phyloP scores from a whole-genome alignment of 2,113 vertebrate species.

The Ranitomeya variabilis region DNA sequence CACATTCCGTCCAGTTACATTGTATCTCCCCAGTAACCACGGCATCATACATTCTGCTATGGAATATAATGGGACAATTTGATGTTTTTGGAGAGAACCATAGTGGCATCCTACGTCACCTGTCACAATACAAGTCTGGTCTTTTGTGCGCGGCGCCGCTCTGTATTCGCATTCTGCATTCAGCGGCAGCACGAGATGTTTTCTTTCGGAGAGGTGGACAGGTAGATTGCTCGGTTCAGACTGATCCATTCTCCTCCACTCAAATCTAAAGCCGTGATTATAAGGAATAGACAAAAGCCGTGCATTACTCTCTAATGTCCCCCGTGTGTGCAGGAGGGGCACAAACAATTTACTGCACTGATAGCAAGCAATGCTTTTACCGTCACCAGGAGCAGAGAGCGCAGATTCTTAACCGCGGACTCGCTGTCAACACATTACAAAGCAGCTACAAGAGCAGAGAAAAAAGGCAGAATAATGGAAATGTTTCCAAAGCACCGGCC shows the following conservation, averaged over 20 bases:
- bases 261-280: constrained; percentile 42
- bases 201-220: constrained; percentile 46
- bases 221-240: constrained; percentile 34
- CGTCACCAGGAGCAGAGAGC: background rate
- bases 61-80: constrained; percentile 33
- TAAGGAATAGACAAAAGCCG: constrained; percentile 28
- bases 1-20: background rate
- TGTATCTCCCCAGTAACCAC: background rate
- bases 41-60: background rate
- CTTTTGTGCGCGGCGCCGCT: background rate
- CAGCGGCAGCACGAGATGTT: background rate
- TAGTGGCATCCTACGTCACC: constrained; percentile 8
- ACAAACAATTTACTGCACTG: constrained; percentile 24
- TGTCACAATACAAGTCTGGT: constrained; percentile 25
- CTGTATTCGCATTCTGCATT: constrained; percentile 16
- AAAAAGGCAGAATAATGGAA: background rate
- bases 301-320: constrained; percentile 34
- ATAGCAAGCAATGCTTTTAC: background rate
- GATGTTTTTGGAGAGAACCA: background rate
- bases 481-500: background rate
- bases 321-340: background rate
- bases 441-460: background rate
- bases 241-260: constrained; percentile 43
- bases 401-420: background rate
- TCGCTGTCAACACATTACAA: background rate